A percentile compares a stretch with the other conserved stretches of the same genome.
phyloP scores from a whole-genome alignment of 2,113 vertebrate species.

The Apodemus sylvaticus region DNA sequence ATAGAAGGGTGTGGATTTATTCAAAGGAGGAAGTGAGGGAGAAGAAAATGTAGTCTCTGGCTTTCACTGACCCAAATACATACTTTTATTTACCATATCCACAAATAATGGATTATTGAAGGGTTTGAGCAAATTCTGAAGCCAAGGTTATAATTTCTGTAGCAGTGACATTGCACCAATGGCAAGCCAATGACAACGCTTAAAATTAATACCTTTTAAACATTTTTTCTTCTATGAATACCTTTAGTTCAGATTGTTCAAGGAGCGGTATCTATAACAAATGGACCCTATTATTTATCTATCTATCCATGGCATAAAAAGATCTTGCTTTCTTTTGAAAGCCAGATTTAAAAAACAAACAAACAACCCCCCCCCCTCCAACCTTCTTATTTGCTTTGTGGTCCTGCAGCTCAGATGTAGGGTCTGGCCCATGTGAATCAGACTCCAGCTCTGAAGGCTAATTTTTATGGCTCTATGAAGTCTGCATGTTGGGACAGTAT shows the following conservation, averaged over 20 bases:
- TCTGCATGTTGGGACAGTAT: not conserved
- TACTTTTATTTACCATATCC: not conserved
- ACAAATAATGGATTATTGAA: constrained; percentile 21
- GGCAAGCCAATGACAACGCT: not conserved
- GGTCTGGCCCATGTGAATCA: not conserved
- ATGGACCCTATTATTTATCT: not conserved
- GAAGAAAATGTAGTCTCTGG: not conserved
- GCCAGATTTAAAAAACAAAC: not conserved
- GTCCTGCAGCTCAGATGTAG: not conserved
- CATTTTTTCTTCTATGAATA: not conserved
- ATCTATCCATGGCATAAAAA: constrained; percentile 14
- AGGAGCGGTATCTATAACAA: not conserved
- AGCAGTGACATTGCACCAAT: not conserved
- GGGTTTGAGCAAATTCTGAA: constrained; percentile 19
- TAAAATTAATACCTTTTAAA: constrained; percentile 1
- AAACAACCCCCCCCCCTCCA: too few species aligned
- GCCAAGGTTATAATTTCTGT: not conserved
- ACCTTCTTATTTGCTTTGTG: not conserved
- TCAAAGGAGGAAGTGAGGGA: not conserved
- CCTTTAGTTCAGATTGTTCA: constrained; percentile 5
- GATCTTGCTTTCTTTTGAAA: constrained; percentile 44
- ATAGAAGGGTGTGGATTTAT: not conserved
- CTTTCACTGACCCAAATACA: not conserved
- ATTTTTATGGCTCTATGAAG: not conserved
- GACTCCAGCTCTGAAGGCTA: not conserved